Evolutionary conservation across 2,113 vertebrate species (phyloP), one percentile per base, ranked within the genome.

Genomic region (Zonotrichia leucophrys): DNA sequence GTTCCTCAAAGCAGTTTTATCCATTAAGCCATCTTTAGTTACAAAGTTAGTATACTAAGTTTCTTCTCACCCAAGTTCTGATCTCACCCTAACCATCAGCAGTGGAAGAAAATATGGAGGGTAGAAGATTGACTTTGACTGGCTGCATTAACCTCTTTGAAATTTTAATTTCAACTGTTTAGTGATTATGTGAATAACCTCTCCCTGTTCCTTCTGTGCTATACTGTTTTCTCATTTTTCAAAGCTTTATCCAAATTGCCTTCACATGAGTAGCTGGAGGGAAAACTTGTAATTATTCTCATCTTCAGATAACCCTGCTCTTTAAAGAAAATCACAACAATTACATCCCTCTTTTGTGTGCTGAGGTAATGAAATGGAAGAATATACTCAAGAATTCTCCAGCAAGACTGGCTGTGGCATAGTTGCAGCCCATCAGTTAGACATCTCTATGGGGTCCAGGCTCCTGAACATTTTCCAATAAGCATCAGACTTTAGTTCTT

Each of bases 131-230:
- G 42, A 64, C 37, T 82, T 83, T 84, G 66, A 33, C 42, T 88
- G 68, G 75, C 68, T 42, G n/a, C 33, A 82, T 73, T 92, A 91
- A 58, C 75, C 46, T 87, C 70, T 28, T 78, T 68, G 66, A 95
- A 95, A 89, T 87, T 64, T 73, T 89, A 79, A 87, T 91, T 83
- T 80, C 23, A 95, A 87, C 46, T 72, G 28, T 88, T 87, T 59
- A 35, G 41, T 53, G 12, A 39, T 80, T 85, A 49, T 52, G 27
- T 66, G 77, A 31, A 33, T 72, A 91, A 92, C 42, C 44, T 67
- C 50, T n/a, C 58, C 83, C 37, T 62, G 18, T 69, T 66, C 41
- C 9, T 67, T 90, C 42, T 85, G 28, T 69, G 49, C 25, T 86
- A 50, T 39, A 62, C 8, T 46, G 41, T 52, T 66, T 79, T 79